phyloP scores from a whole-genome alignment of 2,113 vertebrate genomes.

The Varanus komodoensis region DNA sequence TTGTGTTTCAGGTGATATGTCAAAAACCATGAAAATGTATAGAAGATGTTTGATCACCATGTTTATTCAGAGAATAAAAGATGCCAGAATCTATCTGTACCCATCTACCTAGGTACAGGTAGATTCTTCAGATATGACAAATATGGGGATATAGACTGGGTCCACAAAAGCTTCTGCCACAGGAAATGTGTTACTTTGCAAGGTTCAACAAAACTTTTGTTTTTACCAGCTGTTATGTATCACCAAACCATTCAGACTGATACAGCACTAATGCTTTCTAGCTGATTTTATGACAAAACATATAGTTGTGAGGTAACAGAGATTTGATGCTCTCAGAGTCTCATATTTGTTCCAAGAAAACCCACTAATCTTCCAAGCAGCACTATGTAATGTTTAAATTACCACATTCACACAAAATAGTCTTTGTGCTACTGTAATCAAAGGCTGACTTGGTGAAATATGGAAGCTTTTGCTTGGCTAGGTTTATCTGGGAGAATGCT shows the following conservation, averaged over 20 bases:
- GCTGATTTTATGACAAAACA: constrained; percentile 17
- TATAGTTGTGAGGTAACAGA: background rate
- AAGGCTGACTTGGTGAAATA: background rate
- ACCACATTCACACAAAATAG: background rate
- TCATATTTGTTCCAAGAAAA: background rate
- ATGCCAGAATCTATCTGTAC: background rate
- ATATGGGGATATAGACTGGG: no score
- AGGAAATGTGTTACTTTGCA: no score
- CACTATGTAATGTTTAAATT: background rate
- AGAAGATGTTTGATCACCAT: background rate
- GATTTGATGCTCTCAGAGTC: background rate
- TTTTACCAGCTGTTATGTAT: background rate
- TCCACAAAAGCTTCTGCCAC: no score
- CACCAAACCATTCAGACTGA: background rate
- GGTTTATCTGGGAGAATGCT: background rate
- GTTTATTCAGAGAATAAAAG: constrained; percentile 9
- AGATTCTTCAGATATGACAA: no score
- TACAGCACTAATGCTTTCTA: background rate
- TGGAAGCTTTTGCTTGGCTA: background rate
- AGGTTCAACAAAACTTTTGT: no score
- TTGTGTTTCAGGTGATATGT: background rate
- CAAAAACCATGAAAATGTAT: background rate
- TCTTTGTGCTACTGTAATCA: background rate
- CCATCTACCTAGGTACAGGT: background rate
- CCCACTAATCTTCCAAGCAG: background rate